Conservation (phyloP, 2,797 vertebrate genomes). For the Gorsachius magnificus region DNA sequence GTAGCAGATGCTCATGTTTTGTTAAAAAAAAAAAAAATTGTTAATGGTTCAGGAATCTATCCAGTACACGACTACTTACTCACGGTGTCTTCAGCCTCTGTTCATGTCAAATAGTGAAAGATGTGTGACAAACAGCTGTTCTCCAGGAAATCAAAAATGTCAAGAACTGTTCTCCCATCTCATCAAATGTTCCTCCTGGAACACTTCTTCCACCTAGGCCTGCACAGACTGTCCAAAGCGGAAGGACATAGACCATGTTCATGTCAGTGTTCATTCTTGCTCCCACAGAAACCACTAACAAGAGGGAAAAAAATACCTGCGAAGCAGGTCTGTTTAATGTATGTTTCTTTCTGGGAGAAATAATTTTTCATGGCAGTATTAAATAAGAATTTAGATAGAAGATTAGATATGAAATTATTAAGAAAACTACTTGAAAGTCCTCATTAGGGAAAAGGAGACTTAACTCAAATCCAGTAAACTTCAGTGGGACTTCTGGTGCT, state of each 20-base stretch:
- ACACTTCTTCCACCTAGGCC: accelerated
- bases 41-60: neutral
- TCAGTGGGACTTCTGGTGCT: neutral
- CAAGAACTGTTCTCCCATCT: neutral
- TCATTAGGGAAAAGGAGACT: neutral
- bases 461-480: neutral
- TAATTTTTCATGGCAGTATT: neutral
- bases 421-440: neutral
- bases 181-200: neutral
- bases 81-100: neutral
- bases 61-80: neutral
- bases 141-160: neutral
- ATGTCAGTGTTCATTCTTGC: neutral
- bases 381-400: neutral
- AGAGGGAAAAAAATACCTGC: neutral
- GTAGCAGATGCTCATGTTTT: neutral
- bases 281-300: neutral
- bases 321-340: neutral
- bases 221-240: neutral
- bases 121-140: neutral
- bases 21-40: neutral
- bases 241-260: neutral
- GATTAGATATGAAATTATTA: neutral
- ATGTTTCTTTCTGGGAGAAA: neutral
- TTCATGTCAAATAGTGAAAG: neutral